Evolutionary conservation across 2,113 vertebrate species (phyloP).

Genomic region (Morone saxatilis): DNA sequence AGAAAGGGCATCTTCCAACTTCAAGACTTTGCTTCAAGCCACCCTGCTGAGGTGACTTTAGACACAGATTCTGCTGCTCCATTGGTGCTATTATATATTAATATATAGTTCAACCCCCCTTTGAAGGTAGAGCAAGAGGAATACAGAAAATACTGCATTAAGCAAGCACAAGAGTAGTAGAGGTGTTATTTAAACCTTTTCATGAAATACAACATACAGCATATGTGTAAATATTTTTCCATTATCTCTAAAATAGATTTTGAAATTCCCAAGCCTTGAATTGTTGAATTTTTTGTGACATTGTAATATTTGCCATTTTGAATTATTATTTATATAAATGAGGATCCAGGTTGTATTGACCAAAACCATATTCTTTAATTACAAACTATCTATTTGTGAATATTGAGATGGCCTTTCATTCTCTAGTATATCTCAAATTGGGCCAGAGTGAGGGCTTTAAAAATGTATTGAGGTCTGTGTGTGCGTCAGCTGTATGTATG

Average conservation of each 20-base stretch:
- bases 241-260: background rate
- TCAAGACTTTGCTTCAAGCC: slow-evolving; percentile 20
- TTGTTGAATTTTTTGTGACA: background rate
- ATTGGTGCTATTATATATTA: background rate
- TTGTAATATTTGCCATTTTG: background rate
- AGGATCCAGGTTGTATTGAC: background rate
- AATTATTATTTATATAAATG: background rate
- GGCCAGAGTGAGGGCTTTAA: background rate
- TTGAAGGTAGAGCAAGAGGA: background rate
- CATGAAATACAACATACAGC: background rate
- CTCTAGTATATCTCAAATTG: background rate
- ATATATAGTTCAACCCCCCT: background rate
- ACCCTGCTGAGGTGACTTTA: slow-evolving; percentile 23
- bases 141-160: background rate
- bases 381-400: background rate
- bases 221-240: no score
- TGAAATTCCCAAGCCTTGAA: background rate
- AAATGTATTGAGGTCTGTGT: slow-evolving; percentile 6
- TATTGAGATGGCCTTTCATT: background rate
- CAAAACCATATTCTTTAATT: background rate
- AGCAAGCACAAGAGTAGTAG: background rate
- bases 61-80: background rate
- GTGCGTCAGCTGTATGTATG: slow-evolving; percentile 25
- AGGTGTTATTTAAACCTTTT: background rate
- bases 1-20: slow-evolving; percentile 25